Conservation (phyloP, 1,140 invertebrate species). For the Drosophila prosaltans region DNA sequence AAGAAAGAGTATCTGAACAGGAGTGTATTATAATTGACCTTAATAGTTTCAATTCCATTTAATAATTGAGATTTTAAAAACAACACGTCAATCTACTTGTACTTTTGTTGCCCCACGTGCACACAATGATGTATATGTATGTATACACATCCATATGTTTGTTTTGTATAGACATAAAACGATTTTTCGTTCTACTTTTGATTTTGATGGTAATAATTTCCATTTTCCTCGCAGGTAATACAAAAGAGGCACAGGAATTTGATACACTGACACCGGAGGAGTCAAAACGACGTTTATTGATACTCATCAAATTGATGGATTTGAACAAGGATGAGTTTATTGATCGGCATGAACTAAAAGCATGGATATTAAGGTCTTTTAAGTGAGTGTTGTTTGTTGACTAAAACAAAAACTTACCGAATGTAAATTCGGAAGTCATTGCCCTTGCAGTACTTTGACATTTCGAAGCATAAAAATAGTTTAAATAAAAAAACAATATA, state of each 20-base stretch:
- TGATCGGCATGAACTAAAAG: constrained; percentile 92
- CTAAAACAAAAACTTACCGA: constrained; percentile 36
- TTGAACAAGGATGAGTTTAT: constrained; percentile 88
- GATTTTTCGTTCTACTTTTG: constrained; percentile 5
- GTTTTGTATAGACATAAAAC: not conserved
- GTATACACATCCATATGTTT: not conserved
- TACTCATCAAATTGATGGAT: constrained; percentile 96
- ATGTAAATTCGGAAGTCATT: not conserved
- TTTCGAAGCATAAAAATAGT: constrained; percentile 1
- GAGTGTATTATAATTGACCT: no score
- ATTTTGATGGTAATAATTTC: constrained; percentile 1
- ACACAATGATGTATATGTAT: not conserved
- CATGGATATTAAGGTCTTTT: constrained; percentile 97
- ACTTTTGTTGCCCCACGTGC: constrained; percentile 29
- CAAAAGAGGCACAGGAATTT: constrained; percentile 96
- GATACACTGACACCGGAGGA: constrained; percentile 94
- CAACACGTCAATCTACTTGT: constrained; percentile 34
- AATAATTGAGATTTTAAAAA: constrained; percentile 27
- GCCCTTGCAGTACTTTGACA: not conserved
- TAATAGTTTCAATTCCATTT: constrained; percentile 16
- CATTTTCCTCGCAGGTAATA: constrained; percentile 87
- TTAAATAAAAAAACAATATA: not conserved
- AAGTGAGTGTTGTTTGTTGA: constrained; percentile 86
- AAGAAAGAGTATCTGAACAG: not conserved
- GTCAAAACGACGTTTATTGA: constrained; percentile 90